Evolutionary conservation across 2,113 vertebrate species (phyloP).

Genomic region (Alosa alosa): DNA sequence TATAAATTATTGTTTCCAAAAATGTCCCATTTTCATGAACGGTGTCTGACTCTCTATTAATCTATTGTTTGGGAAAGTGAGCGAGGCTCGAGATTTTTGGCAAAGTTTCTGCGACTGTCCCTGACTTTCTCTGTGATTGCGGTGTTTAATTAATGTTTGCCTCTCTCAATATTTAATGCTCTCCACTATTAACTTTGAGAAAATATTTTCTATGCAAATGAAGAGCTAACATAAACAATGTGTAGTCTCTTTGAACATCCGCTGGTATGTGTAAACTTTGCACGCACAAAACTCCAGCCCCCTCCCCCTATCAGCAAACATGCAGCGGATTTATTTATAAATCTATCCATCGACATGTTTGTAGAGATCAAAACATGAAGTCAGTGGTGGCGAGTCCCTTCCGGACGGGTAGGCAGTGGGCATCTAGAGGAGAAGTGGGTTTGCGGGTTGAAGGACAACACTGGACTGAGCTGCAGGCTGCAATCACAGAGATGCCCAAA

Average conservation of each 20-base stretch:
- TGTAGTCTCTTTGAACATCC: conserved; percentile 9
- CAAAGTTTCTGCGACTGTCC: not conserved
- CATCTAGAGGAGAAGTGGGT: not conserved
- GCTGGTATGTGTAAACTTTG: not conserved
- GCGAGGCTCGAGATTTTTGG: not conserved
- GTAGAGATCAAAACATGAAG: not conserved
- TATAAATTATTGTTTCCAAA: not conserved
- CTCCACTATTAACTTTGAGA: conserved; percentile 54
- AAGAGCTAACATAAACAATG: conserved; percentile 23
- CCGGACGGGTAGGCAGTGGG: not conserved
- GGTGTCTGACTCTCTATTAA: not conserved
- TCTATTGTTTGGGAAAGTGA: not conserved
- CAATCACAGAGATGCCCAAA: not conserved
- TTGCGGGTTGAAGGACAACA: not conserved
- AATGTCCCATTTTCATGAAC: not conserved
- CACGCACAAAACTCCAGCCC: not conserved
- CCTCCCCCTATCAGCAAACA: not conserved
- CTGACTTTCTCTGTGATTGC: conserved; percentile 18
- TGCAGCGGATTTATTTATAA: not conserved
- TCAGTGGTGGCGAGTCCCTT: not conserved
- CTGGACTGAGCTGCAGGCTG: not conserved
- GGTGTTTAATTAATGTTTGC: conserved; percentile 56
- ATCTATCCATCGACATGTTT: not conserved
- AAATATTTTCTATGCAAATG: conserved; percentile 62
- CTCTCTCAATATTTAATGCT: conserved; percentile 58